phyloP scores from a whole-genome alignment of 2,113 vertebrate species.

The Eublepharis macularius region DNA sequence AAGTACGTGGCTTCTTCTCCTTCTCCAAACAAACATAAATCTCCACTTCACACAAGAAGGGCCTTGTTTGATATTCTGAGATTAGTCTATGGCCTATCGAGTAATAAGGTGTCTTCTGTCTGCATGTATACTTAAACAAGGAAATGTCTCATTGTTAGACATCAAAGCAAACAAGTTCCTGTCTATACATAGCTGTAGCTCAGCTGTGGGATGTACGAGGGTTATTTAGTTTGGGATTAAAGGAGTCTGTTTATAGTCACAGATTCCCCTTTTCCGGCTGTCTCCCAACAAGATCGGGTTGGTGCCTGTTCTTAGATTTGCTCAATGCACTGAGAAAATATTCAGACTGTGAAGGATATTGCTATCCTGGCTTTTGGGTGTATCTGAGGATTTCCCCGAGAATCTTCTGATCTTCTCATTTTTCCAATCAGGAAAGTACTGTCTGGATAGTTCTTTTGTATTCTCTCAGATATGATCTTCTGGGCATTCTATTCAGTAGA shows the following conservation, averaged over 20 bases:
- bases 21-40: neutral
- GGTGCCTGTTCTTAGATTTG: neutral
- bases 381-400: neutral
- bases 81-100: neutral
- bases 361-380: neutral
- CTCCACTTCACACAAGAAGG: no score
- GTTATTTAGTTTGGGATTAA: neutral
- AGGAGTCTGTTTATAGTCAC: neutral
- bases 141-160: neutral
- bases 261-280: neutral
- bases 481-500: neutral
- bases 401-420: no score
- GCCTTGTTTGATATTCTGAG: neutral
- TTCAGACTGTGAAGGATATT: neutral
- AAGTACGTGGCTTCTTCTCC: neutral
- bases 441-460: no score
- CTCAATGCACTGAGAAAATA: neutral
- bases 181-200: neutral
- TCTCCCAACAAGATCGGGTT: fast-evolving
- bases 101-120: neutral
- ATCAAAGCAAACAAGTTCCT: neutral
- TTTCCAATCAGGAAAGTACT: no score
- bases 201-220: neutral
- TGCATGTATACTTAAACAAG: fast-evolving
- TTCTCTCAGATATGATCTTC: neutral